Conservation (phyloP, 2,888 invertebrate genomes). For the Nebria brevicollis region DNA sequence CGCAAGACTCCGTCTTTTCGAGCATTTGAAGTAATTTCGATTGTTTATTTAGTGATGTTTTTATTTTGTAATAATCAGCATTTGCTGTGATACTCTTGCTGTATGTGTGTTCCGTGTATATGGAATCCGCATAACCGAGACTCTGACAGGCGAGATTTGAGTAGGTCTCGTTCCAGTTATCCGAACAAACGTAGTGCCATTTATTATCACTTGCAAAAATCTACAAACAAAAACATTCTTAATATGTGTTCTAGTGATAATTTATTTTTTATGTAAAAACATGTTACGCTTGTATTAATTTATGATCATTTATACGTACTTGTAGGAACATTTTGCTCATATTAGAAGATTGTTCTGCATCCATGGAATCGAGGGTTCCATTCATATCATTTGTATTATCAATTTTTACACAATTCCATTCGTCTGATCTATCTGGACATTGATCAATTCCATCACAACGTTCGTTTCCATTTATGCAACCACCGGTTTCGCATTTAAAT, state of each 20-base stretch:
- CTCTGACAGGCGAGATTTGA: constrained; percentile 67
- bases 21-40: constrained; percentile 62
- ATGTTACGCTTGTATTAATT: neutral
- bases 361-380: constrained; percentile 10
- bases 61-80: constrained; percentile 54
- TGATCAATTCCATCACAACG: constrained; percentile 70
- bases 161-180: constrained; percentile 66
- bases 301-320: constrained; percentile 10
- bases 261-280: neutral
- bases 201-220: constrained; percentile 54
- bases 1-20: constrained; percentile 61
- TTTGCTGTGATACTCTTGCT: constrained; percentile 53
- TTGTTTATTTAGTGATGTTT: constrained; percentile 52
- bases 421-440: constrained; percentile 72
- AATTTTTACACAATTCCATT: constrained; percentile 66
- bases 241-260: too few species aligned
- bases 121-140: constrained; percentile 66
- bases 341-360: constrained; percentile 2
- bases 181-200: constrained; percentile 65
- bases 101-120: constrained; percentile 57
- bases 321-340: constrained; percentile 30
- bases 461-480: constrained; percentile 65
- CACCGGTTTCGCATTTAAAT: constrained; percentile 69
- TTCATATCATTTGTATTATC: constrained; percentile 22
- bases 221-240: constrained; percentile 47